These are phyloP conservation scores for Eubasilissa regina DNA, from an alignment of 1,140 invertebrate species.

Conservation along the genomic window DNA sequence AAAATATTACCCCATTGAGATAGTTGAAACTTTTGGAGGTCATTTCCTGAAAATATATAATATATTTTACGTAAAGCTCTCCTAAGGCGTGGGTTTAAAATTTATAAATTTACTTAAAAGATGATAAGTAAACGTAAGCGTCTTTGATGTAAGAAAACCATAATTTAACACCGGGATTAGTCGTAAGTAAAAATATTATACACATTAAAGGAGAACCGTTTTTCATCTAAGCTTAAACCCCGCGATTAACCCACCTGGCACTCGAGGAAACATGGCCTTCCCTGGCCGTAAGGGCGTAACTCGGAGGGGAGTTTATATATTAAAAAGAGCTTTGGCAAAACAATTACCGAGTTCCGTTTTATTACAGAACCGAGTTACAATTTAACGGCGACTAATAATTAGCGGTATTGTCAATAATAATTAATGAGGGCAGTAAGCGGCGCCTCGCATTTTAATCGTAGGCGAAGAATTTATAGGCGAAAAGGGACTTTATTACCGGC, in stretches of 20 bases:
- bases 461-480: constrained; percentile 53
- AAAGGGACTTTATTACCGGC: constrained; percentile 41
- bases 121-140: background rate
- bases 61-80: no score
- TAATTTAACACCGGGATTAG: constrained; percentile 15
- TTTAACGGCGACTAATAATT: constrained; percentile 57
- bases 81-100: background rate
- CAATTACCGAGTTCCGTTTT: constrained; percentile 43
- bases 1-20: no score
- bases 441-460: constrained; percentile 53
- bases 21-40: no score
- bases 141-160: constrained; percentile 25
- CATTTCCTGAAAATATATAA: no score
- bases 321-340: constrained; percentile 42
- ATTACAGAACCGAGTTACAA: constrained; percentile 43
- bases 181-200: constrained; percentile 20
- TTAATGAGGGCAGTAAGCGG: constrained; percentile 53
- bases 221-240: constrained; percentile 25
- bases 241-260: constrained; percentile 29
- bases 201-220: constrained; percentile 30
- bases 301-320: constrained; percentile 38
- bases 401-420: constrained; percentile 59
- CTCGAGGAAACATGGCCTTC: background rate
- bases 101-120: background rate
- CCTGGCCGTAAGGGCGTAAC: constrained; percentile 18